Evolutionary conservation across 2,113 vertebrate species (phyloP).

Genomic region (Euleptes europaea): DNA sequence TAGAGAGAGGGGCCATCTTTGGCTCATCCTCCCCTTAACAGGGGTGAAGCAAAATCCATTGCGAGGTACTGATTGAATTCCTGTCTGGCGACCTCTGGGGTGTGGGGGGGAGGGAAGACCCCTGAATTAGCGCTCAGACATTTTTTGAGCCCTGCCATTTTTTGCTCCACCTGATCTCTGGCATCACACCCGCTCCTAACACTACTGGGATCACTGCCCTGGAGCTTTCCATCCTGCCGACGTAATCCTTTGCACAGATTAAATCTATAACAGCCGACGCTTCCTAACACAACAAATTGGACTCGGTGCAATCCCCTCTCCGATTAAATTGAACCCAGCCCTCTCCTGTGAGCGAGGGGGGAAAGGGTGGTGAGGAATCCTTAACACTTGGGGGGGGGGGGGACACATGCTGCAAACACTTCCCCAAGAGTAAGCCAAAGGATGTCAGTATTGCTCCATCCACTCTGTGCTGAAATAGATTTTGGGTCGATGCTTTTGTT

Average conservation of each 20-base stretch:
- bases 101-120: neutral
- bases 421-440: conserved; percentile 72
- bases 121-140: neutral
- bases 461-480: conserved; percentile 30
- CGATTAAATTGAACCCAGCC: conserved; percentile 48
- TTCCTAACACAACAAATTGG: conserved; percentile 62
- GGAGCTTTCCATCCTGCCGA: conserved; percentile 28
- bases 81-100: neutral
- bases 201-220: conserved; percentile 6
- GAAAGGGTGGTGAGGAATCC: conserved; percentile 21
- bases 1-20: conserved; percentile 11
- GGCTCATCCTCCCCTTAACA: neutral
- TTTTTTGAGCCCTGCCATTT: neutral
- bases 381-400: neutral
- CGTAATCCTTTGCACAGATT: conserved; percentile 45
- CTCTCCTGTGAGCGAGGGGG: conserved; percentile 14
- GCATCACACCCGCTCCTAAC: neutral
- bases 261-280: conserved; percentile 48
- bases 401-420: conserved; percentile 38
- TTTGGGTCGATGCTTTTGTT: conserved; percentile 59
- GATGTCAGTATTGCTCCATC: conserved; percentile 80
- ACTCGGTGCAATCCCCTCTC: conserved; percentile 57
- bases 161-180: neutral
- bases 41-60: neutral
- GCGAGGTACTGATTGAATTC: neutral